Evolutionary conservation across 2,888 invertebrate genomes (phyloP), one percentile per base, ranked within the genome.

Genomic region (Parapristionchus giblindavisi): DNA sequence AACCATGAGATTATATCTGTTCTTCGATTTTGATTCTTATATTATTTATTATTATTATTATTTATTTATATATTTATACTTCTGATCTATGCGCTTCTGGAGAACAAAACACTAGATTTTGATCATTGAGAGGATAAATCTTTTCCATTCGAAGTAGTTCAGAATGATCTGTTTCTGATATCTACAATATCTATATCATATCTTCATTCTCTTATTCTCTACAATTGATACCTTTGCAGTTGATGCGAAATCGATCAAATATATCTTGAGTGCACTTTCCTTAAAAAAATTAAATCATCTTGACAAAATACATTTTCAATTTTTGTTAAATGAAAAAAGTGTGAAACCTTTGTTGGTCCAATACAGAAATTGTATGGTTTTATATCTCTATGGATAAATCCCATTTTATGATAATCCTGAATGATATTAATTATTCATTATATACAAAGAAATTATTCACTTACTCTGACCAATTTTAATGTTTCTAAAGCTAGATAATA

Each of bases 81-180:
- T 61, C 61, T 61, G n/a, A 36, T 14, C 27, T 61, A 27, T 61
- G 61, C 27, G 36, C 61, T 61, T 61, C 61, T 14, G 61, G 61
- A n/a, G 61, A 36, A 38, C 61, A 61, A 40, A 38, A 61, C 8
- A 61, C 61, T 36, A 61, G 61, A 38, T 61, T 61, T 40, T 61
- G 61, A 24, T 38, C 27, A 14, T 36, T 61, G 61, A 61, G 61
- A 61, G 61, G 61, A 38, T 61, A 38, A 0, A 27, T 24, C 27
- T 61, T 61, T 40, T 61, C 61, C 61, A 61, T 61, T n/a, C 61
- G 61, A 38, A 61, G 61, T 24, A 61, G 24, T 24, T 61, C 61
- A 14, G 40, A n/a, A 38, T 61, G 61, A 61, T 61, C 40, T 8
- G 61, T 38, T 14, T 61, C 61, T 14, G 36, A 36, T 11, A n/a